Evolutionary conservation across 2,113 vertebrate species (phyloP).

Genomic region (Tringa solitaria): DNA sequence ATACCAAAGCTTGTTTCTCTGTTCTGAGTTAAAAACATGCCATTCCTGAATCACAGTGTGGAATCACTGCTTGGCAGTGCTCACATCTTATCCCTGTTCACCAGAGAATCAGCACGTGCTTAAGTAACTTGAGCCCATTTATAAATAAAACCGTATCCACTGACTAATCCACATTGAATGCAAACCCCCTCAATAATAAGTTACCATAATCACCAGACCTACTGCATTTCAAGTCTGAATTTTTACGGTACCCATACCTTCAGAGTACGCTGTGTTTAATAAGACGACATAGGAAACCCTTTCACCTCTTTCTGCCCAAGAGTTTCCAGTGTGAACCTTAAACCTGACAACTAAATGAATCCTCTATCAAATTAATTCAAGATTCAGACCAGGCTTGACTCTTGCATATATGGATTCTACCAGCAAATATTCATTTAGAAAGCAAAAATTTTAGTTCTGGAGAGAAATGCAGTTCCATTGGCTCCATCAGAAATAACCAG

Average conservation of each 20-base stretch:
- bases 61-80: background rate
- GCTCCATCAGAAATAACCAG: background rate
- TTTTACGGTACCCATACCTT: background rate
- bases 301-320: background rate
- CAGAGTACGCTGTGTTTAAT: background rate
- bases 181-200: background rate
- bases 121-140: background rate
- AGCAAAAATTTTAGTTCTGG: background rate
- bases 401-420: background rate
- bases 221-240: background rate
- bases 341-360: background rate
- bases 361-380: background rate
- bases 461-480: background rate
- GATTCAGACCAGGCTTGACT: background rate
- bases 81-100: background rate
- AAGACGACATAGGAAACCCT: background rate
- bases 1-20: background rate
- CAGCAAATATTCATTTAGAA: background rate
- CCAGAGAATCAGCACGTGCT: rapidly evolving
- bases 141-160: background rate
- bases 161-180: background rate
- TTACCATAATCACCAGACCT: background rate
- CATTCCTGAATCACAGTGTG: background rate
- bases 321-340: background rate
- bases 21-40: background rate